Evolutionary conservation across 2,888 invertebrate species (phyloP).

Genomic region (Thymelicus acteon): DNA sequence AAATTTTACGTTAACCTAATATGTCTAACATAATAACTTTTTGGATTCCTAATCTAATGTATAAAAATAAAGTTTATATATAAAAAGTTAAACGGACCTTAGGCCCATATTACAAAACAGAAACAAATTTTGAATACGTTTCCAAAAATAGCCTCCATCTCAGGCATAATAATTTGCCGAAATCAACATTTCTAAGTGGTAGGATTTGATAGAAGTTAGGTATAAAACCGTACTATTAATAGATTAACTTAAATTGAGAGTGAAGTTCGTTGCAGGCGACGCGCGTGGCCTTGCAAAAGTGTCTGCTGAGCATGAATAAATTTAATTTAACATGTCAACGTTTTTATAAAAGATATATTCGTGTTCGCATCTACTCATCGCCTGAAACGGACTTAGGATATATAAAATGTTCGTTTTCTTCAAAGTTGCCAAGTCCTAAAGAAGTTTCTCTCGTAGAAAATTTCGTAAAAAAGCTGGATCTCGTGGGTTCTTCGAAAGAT

Average conservation of each 20-base stretch:
- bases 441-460: slow-evolving; percentile 20
- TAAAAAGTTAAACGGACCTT: slow-evolving; percentile 6
- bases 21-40: slow-evolving; percentile 34
- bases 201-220: slow-evolving; percentile 27
- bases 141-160: slow-evolving; percentile 36
- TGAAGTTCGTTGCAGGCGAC: slow-evolving; percentile 5
- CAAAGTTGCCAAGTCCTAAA: slow-evolving; percentile 1
- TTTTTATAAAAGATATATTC: slow-evolving; percentile 1
- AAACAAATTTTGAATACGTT: slow-evolving; percentile 27
- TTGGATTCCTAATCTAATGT: slow-evolving; percentile 28
- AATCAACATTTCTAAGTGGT: slow-evolving; percentile 13
- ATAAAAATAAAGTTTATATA: slow-evolving; percentile 22
- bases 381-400: neutral
- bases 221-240: slow-evolving; percentile 18
- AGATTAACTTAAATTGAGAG: slow-evolving; percentile 23
- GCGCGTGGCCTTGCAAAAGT: neutral
- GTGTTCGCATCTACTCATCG: neutral
- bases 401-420: slow-evolving; percentile 9
- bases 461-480: slow-evolving; percentile 13
- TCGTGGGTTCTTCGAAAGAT: slow-evolving; percentile 13
- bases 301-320: neutral
- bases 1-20: slow-evolving; percentile 5
- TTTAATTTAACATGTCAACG: neutral
- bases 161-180: slow-evolving; percentile 36
- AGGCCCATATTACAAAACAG: slow-evolving; percentile 17